phyloP scores from a whole-genome alignment of 2,797 vertebrate genomes.

The Chelon auratus region DNA sequence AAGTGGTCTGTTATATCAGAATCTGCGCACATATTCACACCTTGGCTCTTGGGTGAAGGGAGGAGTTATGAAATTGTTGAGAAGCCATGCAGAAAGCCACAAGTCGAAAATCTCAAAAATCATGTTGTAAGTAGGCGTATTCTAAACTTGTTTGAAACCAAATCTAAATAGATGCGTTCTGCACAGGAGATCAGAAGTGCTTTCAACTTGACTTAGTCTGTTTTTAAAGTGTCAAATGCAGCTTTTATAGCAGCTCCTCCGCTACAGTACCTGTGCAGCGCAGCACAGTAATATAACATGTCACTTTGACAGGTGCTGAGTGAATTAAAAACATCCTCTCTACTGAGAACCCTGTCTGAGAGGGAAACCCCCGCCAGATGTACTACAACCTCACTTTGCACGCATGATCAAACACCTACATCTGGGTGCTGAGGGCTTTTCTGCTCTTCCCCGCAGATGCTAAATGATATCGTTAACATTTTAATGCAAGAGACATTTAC shows the following conservation, averaged over 20 bases:
- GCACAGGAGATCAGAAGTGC: conserved; percentile 6
- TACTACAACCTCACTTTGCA: conserved; percentile 80
- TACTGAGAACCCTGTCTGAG: conserved; percentile 66
- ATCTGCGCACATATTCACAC: not conserved
- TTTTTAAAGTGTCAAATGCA: conserved; percentile 64
- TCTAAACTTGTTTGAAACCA: conserved; percentile 33
- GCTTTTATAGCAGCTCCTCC: conserved; percentile 47
- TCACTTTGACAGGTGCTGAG: conserved; percentile 81
- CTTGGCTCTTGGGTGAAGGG: not conserved
- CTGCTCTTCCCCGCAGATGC: conserved; percentile 76
- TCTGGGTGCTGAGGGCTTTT: conserved; percentile 76
- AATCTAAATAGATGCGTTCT: conserved; percentile 15
- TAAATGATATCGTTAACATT: conserved; percentile 87
- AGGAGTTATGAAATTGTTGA: not conserved
- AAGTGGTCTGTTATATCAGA: not conserved
- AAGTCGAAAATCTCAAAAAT: not conserved
- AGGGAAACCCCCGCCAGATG: conserved; percentile 78
- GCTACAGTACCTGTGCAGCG: conserved; percentile 63
- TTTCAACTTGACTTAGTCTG: conserved; percentile 41
- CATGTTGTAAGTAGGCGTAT: not conserved
- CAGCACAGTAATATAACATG: conserved; percentile 78
- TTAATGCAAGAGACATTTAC: conserved; percentile 85
- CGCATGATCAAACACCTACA: conserved; percentile 82
- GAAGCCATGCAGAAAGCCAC: not conserved
- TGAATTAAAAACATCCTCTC: conserved; percentile 80